These are phyloP conservation scores for Todiramphus saurophagus DNA, from an alignment of 2,113 vertebrate species.

Conservation along the genomic window DNA sequence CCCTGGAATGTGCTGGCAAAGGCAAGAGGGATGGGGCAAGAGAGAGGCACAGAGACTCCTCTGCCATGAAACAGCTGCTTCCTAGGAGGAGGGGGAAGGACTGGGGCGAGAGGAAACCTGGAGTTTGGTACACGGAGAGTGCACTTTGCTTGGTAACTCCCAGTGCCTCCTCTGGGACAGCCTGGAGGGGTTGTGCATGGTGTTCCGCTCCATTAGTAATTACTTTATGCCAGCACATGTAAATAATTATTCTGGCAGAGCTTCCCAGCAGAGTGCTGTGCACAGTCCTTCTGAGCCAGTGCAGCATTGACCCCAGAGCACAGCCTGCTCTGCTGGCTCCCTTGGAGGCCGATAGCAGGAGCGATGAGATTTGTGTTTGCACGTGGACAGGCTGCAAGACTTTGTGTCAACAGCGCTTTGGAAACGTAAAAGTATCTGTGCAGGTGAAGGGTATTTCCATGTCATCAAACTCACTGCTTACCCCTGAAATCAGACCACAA, in stretches of 20 bases:
- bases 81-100: background rate
- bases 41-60: background rate
- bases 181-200: background rate
- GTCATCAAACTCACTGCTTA: background rate
- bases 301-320: background rate
- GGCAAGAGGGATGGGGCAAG: background rate
- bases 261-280: background rate
- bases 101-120: background rate
- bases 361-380: background rate
- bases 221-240: conserved; percentile 49
- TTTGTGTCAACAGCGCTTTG: background rate
- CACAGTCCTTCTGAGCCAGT: background rate
- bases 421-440: background rate
- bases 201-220: conserved; percentile 34
- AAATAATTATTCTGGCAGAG: conserved; percentile 54
- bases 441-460: background rate
- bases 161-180: background rate
- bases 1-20: background rate
- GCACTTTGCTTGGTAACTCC: conserved; percentile 6
- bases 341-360: background rate
- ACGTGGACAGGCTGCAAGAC: background rate
- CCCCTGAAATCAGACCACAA: background rate
- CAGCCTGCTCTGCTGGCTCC: background rate
- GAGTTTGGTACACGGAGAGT: background rate
- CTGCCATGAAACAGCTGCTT: background rate